These are phyloP conservation scores for Addax nasomaculatus DNA, from an alignment of 2,113 vertebrate genomes.

Conservation along the genomic window DNA sequence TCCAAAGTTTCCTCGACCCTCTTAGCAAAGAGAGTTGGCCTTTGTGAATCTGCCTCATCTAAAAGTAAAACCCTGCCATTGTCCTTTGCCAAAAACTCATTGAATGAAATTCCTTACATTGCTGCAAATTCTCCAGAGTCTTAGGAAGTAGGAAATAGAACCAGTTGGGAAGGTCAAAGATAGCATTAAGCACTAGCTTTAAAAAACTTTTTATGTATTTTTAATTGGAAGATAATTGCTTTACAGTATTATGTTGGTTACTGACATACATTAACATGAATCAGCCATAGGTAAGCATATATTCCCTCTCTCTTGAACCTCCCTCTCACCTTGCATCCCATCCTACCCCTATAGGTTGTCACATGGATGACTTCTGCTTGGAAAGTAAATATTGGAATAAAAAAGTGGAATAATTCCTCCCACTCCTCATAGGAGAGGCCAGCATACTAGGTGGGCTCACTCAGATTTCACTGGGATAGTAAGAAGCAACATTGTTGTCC, in stretches of 20 bases:
- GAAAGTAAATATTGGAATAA: background rate
- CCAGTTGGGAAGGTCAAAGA: background rate
- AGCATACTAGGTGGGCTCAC: background rate
- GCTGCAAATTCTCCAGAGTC: background rate
- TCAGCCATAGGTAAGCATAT: background rate
- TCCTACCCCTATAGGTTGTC: background rate
- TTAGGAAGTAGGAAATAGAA: background rate
- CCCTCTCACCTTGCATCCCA: background rate
- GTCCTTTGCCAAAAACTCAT: background rate
- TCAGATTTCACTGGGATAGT: background rate
- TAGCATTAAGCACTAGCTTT: background rate
- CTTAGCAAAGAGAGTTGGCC: background rate
- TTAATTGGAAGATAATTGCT: background rate
- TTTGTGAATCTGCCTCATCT: background rate
- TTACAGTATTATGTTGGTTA: background rate
- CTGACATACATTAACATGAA: background rate
- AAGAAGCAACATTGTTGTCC: rapidly evolving
- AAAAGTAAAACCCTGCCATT: background rate
- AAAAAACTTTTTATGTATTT: background rate
- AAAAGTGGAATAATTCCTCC: too few species aligned
- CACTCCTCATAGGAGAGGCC: background rate
- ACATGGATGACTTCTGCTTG: background rate
- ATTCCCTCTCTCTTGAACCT: background rate
- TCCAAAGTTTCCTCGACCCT: background rate
- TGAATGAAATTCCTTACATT: background rate